Percentiles rank a stretch among this genome's conserved stretches.
These are phyloP conservation scores for Nannoperca obscura DNA, from an alignment of 2,797 vertebrate genomes.

Conservation along the genomic window DNA sequence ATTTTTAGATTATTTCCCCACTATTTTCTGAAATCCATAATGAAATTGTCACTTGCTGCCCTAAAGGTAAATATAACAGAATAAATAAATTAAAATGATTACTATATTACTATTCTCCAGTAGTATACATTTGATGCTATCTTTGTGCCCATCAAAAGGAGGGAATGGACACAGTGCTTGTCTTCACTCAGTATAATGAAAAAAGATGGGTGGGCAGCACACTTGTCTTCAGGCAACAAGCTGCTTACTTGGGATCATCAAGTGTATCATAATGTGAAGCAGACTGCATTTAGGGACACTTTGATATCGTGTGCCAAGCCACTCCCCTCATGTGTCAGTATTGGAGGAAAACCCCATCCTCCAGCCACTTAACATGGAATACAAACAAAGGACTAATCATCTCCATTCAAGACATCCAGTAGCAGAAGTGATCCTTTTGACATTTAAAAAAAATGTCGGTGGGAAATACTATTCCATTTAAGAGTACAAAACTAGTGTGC, in stretches of 20 bases:
- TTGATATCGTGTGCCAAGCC: constrained; percentile 18
- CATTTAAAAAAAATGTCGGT: neutral
- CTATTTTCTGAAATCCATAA: neutral
- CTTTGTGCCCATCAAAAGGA: neutral
- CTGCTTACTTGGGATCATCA: constrained; percentile 1
- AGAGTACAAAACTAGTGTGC: neutral
- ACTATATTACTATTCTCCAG: neutral
- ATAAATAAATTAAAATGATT: neutral
- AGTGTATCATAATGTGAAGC: constrained; percentile 9
- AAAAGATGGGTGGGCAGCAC: neutral
- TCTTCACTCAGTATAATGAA: neutral
- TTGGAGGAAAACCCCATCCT: constrained; percentile 27
- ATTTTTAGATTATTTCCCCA: rapidly evolving
- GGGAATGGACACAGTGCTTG: constrained; percentile 6
- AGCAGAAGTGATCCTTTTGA: neutral
- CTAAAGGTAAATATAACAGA: neutral
- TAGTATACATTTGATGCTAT: neutral
- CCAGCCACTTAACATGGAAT: constrained; percentile 14
- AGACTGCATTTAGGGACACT: constrained; percentile 14
- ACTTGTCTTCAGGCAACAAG: neutral
- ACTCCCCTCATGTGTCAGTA: constrained; percentile 27
- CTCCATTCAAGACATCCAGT: neutral
- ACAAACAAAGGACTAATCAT: neutral
- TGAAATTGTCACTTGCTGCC: neutral
- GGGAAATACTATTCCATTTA: neutral